A percentile compares a stretch with the other conserved stretches of the same genome.
Conservation (phyloP, 2,113 vertebrate species). For the Otus sunia region DNA sequence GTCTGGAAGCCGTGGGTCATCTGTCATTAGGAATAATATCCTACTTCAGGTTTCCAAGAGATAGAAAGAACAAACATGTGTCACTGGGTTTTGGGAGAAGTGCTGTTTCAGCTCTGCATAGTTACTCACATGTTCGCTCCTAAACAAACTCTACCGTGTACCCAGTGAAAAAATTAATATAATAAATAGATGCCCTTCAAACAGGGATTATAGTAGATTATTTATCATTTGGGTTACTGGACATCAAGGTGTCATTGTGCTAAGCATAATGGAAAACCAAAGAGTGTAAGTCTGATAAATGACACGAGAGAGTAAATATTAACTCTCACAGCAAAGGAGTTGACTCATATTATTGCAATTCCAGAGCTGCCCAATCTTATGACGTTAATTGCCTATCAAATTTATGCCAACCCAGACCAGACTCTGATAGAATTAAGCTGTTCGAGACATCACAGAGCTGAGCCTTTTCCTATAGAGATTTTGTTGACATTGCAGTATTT, state of each 20-base stretch:
- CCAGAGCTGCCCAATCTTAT: neutral
- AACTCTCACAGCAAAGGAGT: neutral
- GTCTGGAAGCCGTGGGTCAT: neutral
- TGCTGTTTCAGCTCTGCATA: neutral
- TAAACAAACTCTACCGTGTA: neutral
- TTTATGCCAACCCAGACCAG: fast-evolving
- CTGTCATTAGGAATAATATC: neutral
- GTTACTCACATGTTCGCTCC: neutral
- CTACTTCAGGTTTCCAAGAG: neutral
- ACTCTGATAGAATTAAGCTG: neutral
- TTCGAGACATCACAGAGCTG: neutral
- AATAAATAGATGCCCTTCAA: neutral
- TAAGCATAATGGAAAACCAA: neutral
- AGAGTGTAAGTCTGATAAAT: neutral
- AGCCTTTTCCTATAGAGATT: neutral
- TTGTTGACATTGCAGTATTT: neutral
- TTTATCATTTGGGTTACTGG: neutral
- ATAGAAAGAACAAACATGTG: neutral
- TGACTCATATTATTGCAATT: neutral
- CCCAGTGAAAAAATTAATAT: neutral
- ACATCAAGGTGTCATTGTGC: neutral
- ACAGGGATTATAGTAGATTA: neutral
- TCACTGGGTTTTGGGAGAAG: neutral
- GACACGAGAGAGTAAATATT: neutral
- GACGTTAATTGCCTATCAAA: neutral